phyloP scores from a whole-genome alignment of 2,888 invertebrate genomes.

The Lymantria monacha region DNA sequence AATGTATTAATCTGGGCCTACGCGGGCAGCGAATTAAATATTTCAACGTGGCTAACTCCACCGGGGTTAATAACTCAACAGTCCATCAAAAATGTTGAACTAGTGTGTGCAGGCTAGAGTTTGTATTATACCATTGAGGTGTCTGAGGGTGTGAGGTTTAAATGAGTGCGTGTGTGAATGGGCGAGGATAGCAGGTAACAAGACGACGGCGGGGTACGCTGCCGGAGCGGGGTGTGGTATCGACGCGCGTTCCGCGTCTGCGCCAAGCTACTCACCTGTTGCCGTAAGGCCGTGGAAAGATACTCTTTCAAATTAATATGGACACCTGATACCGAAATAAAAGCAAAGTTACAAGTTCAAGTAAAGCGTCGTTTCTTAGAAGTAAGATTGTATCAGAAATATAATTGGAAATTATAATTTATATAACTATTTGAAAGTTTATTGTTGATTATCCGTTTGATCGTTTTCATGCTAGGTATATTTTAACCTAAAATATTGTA shows the following conservation, averaged over 20 bases:
- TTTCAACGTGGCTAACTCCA: slow-evolving; percentile 4
- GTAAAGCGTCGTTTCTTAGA: slow-evolving; percentile 29
- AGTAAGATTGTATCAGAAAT: slow-evolving; percentile 8
- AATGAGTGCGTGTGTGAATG: slow-evolving; percentile 74
- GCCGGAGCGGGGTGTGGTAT: slow-evolving; percentile 61
- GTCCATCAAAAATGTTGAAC: slow-evolving; percentile 25
- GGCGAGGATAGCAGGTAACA: slow-evolving; percentile 49
- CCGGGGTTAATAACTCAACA: slow-evolving; percentile 17
- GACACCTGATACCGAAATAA: slow-evolving; percentile 76
- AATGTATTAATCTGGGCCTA: not conserved
- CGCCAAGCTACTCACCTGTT: slow-evolving; percentile 73
- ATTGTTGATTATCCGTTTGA: too few relatives aligned
- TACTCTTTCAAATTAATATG: slow-evolving; percentile 76
- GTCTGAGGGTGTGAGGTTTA: slow-evolving; percentile 38
- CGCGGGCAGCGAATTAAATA: slow-evolving; percentile 21
- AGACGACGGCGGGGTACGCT: slow-evolving; percentile 38
- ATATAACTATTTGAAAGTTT: not conserved
- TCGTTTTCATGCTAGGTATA: too few relatives aligned
- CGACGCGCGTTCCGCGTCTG: slow-evolving; percentile 75
- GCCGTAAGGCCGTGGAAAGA: slow-evolving; percentile 77
- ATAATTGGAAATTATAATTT: not conserved
- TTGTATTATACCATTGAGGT: slow-evolving; percentile 15
- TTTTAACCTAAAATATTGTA: too few relatives aligned
- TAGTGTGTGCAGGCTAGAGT: slow-evolving; percentile 27
- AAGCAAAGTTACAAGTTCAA: slow-evolving; percentile 52